phyloP scores from a whole-genome alignment of 2,888 invertebrate genomes.

The Epinotia bilunana region DNA sequence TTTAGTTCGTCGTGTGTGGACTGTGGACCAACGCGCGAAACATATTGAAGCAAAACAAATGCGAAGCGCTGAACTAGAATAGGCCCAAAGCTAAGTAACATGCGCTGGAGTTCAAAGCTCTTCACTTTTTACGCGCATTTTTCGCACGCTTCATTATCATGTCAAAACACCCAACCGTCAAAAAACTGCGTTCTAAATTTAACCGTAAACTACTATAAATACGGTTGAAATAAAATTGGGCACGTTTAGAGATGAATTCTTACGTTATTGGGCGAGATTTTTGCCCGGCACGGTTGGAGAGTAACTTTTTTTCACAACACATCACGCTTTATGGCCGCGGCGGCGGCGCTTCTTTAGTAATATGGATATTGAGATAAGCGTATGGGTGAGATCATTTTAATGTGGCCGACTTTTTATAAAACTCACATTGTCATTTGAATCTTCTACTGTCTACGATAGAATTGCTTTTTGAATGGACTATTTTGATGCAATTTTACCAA shows the following conservation, averaged over 20 bases:
- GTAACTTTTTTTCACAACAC: conserved; percentile 13
- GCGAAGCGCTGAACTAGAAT: not conserved
- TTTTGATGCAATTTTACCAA: no score
- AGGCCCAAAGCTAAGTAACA: not conserved
- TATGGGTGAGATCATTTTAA: no score
- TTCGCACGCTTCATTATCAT: not conserved
- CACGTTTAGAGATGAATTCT: not conserved
- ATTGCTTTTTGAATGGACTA: no score
- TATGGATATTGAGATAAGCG: no score
- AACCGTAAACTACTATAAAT: not conserved
- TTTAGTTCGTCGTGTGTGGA: not conserved
- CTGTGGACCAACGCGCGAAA: not conserved
- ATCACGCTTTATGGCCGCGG: not conserved
- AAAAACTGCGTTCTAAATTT: not conserved
- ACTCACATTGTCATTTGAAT: no score
- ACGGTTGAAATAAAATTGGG: not conserved
- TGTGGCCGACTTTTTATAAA: no score
- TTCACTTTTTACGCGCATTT: conserved; percentile 17
- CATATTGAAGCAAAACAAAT: not conserved
- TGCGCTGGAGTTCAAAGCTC: conserved; percentile 31
- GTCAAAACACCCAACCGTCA: not conserved
- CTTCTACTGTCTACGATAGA: no score
- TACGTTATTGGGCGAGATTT: not conserved
- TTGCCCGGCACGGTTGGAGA: conserved; percentile 4
- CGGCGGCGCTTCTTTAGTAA: no score